phyloP scores from a whole-genome alignment of 2,797 vertebrate genomes.

The Pseudopleuronectes americanus region DNA sequence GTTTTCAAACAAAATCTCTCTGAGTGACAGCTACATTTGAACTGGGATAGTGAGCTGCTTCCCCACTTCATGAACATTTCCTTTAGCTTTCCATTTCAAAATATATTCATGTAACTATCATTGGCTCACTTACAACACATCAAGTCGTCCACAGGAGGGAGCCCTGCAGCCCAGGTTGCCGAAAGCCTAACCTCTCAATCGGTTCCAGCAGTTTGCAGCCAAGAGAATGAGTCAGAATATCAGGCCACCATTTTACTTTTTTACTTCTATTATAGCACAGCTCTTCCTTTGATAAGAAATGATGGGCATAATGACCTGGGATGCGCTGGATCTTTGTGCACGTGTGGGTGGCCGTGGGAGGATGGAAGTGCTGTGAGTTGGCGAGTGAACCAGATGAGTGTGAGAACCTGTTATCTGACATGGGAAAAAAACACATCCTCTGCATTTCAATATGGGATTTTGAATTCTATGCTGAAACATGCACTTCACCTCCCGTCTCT shows the following conservation, averaged over 20 bases:
- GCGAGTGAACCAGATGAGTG: conserved; percentile 56
- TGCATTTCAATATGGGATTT: conserved; percentile 39
- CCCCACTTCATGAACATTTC: neutral
- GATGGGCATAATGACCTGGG: conserved; percentile 56
- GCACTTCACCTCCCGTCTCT: neutral
- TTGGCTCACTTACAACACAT: conserved; percentile 9
- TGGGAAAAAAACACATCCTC: conserved; percentile 7
- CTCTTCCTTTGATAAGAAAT: conserved; percentile 59
- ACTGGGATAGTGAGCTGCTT: neutral
- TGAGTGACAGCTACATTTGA: neutral
- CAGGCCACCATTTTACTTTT: conserved; percentile 64
- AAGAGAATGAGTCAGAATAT: conserved; percentile 75
- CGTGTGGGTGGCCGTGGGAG: conserved; percentile 73
- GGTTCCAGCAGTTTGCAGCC: conserved; percentile 67
- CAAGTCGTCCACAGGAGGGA: conserved; percentile 59
- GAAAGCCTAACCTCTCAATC: conserved; percentile 45
- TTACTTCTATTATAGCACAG: conserved; percentile 53
- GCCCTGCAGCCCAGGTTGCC: conserved; percentile 10
- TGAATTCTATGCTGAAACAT: conserved; percentile 24
- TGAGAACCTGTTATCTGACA: conserved; percentile 18
- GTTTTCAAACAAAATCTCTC: neutral
- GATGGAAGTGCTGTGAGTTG: conserved; percentile 61
- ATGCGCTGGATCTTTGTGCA: conserved; percentile 49
- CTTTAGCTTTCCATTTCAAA: neutral
- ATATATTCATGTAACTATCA: neutral